Evolutionary conservation across 1,140 invertebrate genomes (phyloP).

Genomic region (Subanguina moxae): DNA sequence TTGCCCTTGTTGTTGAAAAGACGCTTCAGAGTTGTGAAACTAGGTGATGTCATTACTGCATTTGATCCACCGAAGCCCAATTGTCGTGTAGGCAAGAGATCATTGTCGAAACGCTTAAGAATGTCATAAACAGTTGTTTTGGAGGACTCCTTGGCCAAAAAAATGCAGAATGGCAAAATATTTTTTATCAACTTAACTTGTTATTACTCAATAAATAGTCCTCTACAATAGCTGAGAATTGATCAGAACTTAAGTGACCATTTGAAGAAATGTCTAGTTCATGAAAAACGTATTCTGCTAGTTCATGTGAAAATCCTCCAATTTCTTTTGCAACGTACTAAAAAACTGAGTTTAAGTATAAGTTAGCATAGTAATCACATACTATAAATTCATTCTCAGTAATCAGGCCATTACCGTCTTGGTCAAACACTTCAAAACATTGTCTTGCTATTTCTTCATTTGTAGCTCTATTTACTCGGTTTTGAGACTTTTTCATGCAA

Average conservation of each 20-base stretch:
- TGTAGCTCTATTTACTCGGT: slow-evolving; percentile 29
- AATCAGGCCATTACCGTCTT: slow-evolving; percentile 56
- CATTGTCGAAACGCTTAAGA: too few species aligned
- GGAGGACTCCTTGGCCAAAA: too few species aligned
- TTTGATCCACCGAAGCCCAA: too few species aligned
- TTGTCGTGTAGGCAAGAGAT: too few species aligned
- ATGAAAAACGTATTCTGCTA: slow-evolving; percentile 56
- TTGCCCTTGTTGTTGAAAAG: too few species aligned
- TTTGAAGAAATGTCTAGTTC: slow-evolving; percentile 55
- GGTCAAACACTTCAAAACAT: slow-evolving; percentile 58
- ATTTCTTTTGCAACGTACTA: slow-evolving; percentile 59
- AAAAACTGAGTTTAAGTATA: not conserved
- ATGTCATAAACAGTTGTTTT: too few species aligned
- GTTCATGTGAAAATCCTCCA: slow-evolving; percentile 53
- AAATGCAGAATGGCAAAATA: too few species aligned
- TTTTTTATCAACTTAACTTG: not conserved
- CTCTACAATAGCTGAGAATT: slow-evolving; percentile 58
- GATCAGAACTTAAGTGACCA: slow-evolving; percentile 50
- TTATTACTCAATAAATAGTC: slow-evolving; percentile 51
- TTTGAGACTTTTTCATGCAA: slow-evolving; percentile 58
- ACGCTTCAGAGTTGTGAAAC: too few species aligned
- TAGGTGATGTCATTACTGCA: too few species aligned
- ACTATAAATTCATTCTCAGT: slow-evolving; percentile 58
- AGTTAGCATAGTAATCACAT: slow-evolving; percentile 4
- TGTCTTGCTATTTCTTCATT: slow-evolving; percentile 57